Percentiles rank a stretch among this genome's conserved stretches.
phyloP scores from a whole-genome alignment of 1,140 invertebrate species.

The Zaprionus vittiger region DNA sequence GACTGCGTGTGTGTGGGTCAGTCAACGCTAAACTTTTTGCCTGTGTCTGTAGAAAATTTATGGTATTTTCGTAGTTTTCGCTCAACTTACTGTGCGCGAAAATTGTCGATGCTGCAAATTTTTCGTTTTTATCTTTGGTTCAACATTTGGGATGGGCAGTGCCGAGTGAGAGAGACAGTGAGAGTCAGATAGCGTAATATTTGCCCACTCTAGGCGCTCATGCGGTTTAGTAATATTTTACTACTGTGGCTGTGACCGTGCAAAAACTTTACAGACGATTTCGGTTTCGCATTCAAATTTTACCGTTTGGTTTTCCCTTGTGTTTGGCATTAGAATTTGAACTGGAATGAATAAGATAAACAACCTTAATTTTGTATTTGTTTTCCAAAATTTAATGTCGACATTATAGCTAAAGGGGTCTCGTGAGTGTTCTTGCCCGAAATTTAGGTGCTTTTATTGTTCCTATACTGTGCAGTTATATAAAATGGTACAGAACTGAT shows the following conservation, averaged over 20 bases:
- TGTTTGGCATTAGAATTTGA: not conserved
- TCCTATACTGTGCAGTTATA: no score
- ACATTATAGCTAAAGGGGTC: no score
- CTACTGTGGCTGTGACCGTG: constrained; percentile 30
- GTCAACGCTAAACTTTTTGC: constrained; percentile 42
- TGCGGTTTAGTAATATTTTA: constrained; percentile 48
- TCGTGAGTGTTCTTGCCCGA: no score
- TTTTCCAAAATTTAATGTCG: no score
- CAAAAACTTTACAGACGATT: constrained; percentile 39
- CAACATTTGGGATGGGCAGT: not conserved
- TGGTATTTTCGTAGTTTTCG: constrained; percentile 50
- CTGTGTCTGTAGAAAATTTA: constrained; percentile 48
- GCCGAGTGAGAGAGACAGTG: not conserved
- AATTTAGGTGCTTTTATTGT: no score
- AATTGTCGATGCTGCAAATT: constrained; percentile 53
- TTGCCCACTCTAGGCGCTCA: constrained; percentile 17
- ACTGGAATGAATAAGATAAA: no score
- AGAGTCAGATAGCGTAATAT: constrained; percentile 7
- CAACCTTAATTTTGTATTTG: no score
- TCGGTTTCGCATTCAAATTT: constrained; percentile 18
- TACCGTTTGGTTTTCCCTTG: not conserved
- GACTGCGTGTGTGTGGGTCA: constrained; percentile 23
- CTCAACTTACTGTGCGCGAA: constrained; percentile 25
- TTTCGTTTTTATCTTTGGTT: constrained; percentile 38
- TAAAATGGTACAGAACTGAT: no score